Evolutionary conservation across 2,113 vertebrate species (phyloP), one percentile per base, ranked within the genome.

Genomic region (Nerophis ophidion): DNA sequence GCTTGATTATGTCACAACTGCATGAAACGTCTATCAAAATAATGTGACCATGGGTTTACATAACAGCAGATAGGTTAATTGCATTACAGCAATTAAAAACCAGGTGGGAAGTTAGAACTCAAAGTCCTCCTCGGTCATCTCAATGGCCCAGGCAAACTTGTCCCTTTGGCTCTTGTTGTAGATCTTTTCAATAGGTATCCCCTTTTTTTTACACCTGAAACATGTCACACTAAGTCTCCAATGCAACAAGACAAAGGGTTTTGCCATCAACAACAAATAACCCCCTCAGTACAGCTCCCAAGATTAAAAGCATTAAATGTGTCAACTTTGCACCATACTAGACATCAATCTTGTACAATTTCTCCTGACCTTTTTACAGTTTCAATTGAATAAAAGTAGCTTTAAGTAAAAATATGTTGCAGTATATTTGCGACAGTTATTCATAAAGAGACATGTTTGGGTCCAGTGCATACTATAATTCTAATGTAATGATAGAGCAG

Each of bases 131-230:
- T 90, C 88, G 0, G 87, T 90, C 86, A 80, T 82, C 63, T 91
- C 87, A 45, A 93, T 76, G 64, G 84, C 89, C 88, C 93, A 92
- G 48, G 89, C 0, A 48, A 91, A 88, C 77, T 92, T 92, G 62
- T 91, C 92, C 72, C 79, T 3, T 47, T 87, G 89, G 35, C 68
- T 86, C 76, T 88, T 91, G 72, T 92, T 90, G 75, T 91, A 90
- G 77, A 88, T 90, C 70, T 89, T 89, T 35, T 90, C 90, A 71
- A 88, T 51, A 0, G 70, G 81, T 59, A 87, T 85, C 57, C 68
- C 81, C 75, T 71, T 71, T 46, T 75, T 90, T 81, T 90, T 89
- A 77, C 75, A 86, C 89, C 88, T 93, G 62, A 47, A 72, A 65
- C 26, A 67, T 14, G 62, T 6, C 34, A 35, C 17, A 19, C 19